Evolutionary conservation across 1,140 invertebrate genomes (phyloP).

Genomic region (Eriosoma lanigerum): DNA sequence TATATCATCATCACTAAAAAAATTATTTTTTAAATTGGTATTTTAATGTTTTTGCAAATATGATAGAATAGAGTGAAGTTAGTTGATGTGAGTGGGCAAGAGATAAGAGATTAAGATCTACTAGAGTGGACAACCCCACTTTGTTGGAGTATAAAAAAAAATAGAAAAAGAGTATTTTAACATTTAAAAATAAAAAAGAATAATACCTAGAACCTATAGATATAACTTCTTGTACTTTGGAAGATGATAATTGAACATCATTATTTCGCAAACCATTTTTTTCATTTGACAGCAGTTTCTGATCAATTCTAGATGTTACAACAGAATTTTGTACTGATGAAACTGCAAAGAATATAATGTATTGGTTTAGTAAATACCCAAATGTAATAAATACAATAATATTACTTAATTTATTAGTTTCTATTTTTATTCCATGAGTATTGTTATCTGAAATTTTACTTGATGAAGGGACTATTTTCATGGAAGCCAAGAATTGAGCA

Average conservation of each 20-base stretch:
- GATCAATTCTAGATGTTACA: not conserved
- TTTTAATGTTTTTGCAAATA: too few species aligned
- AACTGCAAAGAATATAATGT: not conserved
- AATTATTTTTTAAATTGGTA: too few species aligned
- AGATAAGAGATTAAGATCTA: too few species aligned
- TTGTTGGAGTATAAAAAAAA: too few species aligned
- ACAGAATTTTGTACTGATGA: not conserved
- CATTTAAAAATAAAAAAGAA: not conserved
- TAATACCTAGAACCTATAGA: conserved; percentile 42
- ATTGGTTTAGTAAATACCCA: not conserved
- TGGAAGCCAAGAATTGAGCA: conserved; percentile 47
- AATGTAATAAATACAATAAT: not conserved
- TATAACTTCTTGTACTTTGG: conserved; percentile 33
- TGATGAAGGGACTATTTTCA: conserved; percentile 40
- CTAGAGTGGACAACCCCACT: too few species aligned
- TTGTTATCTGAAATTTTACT: not conserved
- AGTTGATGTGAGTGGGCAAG: too few species aligned
- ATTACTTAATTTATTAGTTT: not conserved
- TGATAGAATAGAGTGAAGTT: too few species aligned
- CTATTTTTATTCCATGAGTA: not conserved
- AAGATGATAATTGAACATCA: not conserved
- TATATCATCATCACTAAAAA: conserved; percentile 29
- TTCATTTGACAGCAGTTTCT: not conserved
- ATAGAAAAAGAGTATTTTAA: too few species aligned
- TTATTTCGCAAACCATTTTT: not conserved